Evolutionary conservation across 2,113 vertebrate genomes (phyloP).

Genomic region (Columba janthina): DNA sequence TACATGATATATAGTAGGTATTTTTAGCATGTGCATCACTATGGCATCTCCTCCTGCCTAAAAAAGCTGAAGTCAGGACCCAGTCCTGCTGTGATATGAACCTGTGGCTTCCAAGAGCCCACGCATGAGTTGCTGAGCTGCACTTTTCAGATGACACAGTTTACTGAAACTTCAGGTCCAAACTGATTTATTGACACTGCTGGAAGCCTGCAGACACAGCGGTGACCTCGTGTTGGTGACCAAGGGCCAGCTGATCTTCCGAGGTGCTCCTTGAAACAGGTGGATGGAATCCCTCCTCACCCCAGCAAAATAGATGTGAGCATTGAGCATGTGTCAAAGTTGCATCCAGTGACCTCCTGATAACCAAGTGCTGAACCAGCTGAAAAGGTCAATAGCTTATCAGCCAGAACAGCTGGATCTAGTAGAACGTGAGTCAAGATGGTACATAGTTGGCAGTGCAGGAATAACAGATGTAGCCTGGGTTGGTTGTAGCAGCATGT

Average conservation of each 20-base stretch:
- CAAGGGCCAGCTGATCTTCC: not conserved
- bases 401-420: constrained; percentile 60
- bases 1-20: not conserved
- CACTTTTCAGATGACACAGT: not conserved
- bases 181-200: not conserved
- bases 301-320: not conserved
- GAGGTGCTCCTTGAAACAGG: not conserved
- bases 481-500: not conserved
- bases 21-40: not conserved
- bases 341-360: not conserved
- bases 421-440: not conserved
- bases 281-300: not conserved
- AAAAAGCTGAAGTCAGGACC: not conserved
- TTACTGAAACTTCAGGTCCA: not conserved
- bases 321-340: not conserved
- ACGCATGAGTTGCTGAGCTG: not conserved
- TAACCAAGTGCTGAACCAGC: constrained; percentile 17
- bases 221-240: not conserved
- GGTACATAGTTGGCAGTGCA: constrained; percentile 10
- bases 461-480: constrained; percentile 3
- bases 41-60: not conserved
- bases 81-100: not conserved
- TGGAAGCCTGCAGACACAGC: not conserved
- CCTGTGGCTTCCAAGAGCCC: not conserved
- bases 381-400: constrained; percentile 27